phyloP scores from a whole-genome alignment of 1,140 invertebrate species.

The Chymomyza costata region DNA sequence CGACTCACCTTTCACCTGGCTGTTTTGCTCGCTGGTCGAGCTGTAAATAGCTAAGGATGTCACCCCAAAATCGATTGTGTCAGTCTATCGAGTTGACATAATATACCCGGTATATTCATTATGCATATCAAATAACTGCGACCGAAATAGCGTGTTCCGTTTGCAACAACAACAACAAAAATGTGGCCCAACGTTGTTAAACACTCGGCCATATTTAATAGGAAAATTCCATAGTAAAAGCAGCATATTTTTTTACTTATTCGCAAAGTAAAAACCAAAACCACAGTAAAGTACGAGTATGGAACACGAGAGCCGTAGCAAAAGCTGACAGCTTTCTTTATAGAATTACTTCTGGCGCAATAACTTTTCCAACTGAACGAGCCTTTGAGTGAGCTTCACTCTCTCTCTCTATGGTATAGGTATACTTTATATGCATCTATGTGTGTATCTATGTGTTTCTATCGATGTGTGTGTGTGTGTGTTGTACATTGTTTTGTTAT shows the following conservation, averaged over 20 bases:
- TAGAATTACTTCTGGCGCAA: constrained; percentile 72
- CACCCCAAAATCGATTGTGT: constrained; percentile 47
- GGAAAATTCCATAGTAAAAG: constrained; percentile 37
- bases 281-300: no score
- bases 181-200: constrained; percentile 20
- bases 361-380: constrained; percentile 68
- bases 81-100: no score
- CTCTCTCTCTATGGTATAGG: constrained; percentile 15
- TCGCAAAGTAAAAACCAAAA: background rate
- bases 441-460: no score
- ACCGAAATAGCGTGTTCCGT: constrained; percentile 52
- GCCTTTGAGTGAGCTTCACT: constrained; percentile 49
- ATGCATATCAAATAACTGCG: constrained; percentile 45
- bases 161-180: constrained; percentile 18
- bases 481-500: no score
- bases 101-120: background rate
- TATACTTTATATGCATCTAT: constrained; percentile 11
- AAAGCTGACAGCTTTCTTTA: constrained; percentile 52
- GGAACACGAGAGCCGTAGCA: background rate
- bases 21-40: constrained; percentile 51
- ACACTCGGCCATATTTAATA: constrained; percentile 28
- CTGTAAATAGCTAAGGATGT: constrained; percentile 45
- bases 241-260: background rate
- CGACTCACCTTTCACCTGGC: background rate
- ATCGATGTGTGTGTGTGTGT: no score